Conservation (phyloP, 2,797 vertebrate species). For the Hippocampus kuda region DNA sequence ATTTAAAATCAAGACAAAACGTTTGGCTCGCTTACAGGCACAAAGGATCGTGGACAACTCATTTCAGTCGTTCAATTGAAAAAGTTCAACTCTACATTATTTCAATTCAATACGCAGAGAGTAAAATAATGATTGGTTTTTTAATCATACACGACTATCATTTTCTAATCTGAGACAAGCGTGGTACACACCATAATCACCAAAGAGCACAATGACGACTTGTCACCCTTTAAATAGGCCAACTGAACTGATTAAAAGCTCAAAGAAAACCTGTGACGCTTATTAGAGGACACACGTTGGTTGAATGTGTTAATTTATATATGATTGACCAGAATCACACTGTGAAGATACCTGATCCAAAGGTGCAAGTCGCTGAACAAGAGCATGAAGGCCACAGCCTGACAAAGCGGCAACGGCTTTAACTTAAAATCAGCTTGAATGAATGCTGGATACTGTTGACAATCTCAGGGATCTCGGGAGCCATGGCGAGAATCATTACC, state of each 20-base stretch:
- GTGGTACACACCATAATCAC: too few species aligned
- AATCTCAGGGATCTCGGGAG: conserved; percentile 83
- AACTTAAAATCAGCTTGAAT: background rate
- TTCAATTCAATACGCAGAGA: too few species aligned
- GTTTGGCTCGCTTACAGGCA: background rate
- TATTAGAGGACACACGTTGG: too few species aligned
- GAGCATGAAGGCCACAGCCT: conserved; percentile 75
- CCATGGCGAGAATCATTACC: conserved; percentile 79
- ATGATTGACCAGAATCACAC: conserved; percentile 76
- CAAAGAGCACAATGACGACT: too few species aligned
- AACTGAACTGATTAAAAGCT: too few species aligned
- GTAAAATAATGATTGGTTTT: too few species aligned
- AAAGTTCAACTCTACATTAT: too few species aligned
- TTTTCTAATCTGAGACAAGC: too few species aligned
- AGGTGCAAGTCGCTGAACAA: conserved; percentile 77
- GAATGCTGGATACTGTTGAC: conserved; percentile 75
- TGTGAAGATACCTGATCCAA: conserved; percentile 76
- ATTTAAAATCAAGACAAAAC: background rate
- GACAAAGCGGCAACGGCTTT: conserved; percentile 13
- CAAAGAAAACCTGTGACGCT: too few species aligned
- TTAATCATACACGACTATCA: too few species aligned
- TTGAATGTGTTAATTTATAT: conserved; percentile 15
- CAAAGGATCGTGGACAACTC: background rate
- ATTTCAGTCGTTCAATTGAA: background rate
- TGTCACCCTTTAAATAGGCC: too few species aligned